Evolutionary conservation across 2,113 vertebrate species (phyloP).

Genomic region (Okapia johnstoni): DNA sequence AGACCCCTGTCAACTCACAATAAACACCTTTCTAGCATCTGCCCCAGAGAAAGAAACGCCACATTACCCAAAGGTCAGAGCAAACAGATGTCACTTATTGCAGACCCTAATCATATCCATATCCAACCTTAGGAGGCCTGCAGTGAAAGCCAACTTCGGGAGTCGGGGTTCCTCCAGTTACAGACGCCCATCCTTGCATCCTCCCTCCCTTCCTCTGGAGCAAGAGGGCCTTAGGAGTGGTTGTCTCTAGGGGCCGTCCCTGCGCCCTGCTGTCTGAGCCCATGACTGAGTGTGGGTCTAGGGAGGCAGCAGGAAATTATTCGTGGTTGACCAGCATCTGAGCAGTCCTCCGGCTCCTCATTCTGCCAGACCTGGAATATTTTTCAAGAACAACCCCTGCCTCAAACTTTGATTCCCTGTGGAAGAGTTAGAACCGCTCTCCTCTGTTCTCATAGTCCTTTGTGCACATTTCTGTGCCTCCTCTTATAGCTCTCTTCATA

Average conservation of each 20-base stretch:
- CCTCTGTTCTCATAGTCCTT: background rate
- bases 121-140: slow-evolving; percentile 58
- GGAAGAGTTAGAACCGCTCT: background rate
- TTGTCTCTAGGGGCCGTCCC: background rate
- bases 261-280: background rate
- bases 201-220: background rate
- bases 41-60: slow-evolving; percentile 75
- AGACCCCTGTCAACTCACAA: slow-evolving; percentile 79
- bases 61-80: slow-evolving; percentile 76
- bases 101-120: slow-evolving; percentile 73
- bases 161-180: background rate
- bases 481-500: background rate
- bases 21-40: slow-evolving; percentile 78
- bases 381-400: background rate
- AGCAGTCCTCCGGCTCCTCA: background rate
- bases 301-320: background rate
- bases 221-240: background rate
- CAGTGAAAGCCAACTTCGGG: slow-evolving; percentile 40
- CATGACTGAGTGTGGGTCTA: background rate
- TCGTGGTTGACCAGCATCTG: background rate
- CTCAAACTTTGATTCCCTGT: background rate
- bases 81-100: slow-evolving; percentile 77
- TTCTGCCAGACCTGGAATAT: background rate
- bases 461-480: background rate
- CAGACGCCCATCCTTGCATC: background rate